Percentiles rank a stretch among this genome's conserved stretches.
These are phyloP conservation scores for Calliphora vicina DNA, from an alignment of 1,140 invertebrate species.

Conservation along the genomic window DNA sequence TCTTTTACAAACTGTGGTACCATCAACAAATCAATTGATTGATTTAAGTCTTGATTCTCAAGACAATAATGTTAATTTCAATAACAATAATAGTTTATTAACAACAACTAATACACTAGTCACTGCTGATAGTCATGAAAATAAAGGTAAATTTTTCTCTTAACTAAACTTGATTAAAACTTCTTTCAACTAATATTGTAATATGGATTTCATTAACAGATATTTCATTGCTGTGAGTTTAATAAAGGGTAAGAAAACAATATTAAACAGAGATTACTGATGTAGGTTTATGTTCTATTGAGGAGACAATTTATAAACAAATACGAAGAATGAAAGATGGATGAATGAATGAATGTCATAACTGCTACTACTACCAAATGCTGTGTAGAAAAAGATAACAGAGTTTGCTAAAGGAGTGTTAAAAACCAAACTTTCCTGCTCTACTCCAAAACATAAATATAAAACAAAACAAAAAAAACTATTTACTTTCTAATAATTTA, in stretches of 20 bases:
- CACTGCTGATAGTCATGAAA: conserved; percentile 64
- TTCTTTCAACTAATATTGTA: neutral
- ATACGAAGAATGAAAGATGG: neutral
- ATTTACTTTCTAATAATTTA: conserved; percentile 19
- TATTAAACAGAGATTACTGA: conserved; percentile 32
- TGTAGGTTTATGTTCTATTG: conserved; percentile 20
- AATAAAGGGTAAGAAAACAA: conserved; percentile 46
- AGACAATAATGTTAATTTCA: conserved; percentile 51
- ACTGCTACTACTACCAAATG: neutral
- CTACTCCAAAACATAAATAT: conserved; percentile 19
- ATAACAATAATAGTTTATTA: conserved; percentile 62
- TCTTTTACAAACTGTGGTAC: conserved; percentile 53
- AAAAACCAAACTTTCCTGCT: conserved; percentile 23
- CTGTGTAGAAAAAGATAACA: neutral
- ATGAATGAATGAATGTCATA: neutral
- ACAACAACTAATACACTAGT: conserved; percentile 62
- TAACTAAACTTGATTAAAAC: neutral
- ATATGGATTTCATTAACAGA: conserved; percentile 43
- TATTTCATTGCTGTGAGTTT: conserved; percentile 63
- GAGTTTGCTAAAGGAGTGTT: conserved; percentile 12
- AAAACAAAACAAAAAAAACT: conserved; percentile 29
- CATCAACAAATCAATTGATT: conserved; percentile 56
- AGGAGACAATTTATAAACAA: conserved; percentile 8
- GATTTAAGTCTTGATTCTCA: conserved; percentile 62
- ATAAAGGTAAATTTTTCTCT: conserved; percentile 51